These are phyloP conservation scores for Phymatocera aterrima DNA, from an alignment of 2,888 invertebrate genomes.

Conservation along the genomic window DNA sequence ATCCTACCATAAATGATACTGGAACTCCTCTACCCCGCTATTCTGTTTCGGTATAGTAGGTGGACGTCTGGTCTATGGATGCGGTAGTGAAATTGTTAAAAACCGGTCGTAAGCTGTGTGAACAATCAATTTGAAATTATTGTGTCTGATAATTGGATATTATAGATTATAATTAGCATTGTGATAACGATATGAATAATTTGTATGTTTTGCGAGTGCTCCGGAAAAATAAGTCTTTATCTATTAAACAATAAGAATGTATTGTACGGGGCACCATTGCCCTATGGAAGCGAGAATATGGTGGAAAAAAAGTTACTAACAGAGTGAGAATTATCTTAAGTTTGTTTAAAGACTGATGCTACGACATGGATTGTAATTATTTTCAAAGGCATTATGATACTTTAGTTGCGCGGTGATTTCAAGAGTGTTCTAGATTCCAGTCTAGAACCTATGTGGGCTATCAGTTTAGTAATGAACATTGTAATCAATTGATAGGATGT, in stretches of 20 bases:
- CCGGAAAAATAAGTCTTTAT: neutral
- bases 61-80: neutral
- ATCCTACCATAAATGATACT: neutral
- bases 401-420: neutral
- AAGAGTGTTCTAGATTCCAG: neutral
- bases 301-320: neutral
- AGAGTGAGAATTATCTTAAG: neutral
- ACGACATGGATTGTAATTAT: constrained; percentile 15
- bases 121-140: constrained; percentile 6
- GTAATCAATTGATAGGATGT: constrained; percentile 16
- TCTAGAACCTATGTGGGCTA: neutral
- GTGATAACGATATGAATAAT: neutral
- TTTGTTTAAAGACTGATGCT: neutral
- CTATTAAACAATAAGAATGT: neutral
- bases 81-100: neutral
- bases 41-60: neutral
- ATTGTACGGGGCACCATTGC: neutral
- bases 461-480: neutral
- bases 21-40: constrained; percentile 1
- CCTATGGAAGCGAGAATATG: neutral
- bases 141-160: neutral
- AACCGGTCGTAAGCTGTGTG: neutral
- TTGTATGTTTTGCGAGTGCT: neutral
- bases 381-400: neutral
- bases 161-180: neutral